phyloP scores from a whole-genome alignment of 2,113 vertebrate species.

The Ranitomeya variabilis region DNA sequence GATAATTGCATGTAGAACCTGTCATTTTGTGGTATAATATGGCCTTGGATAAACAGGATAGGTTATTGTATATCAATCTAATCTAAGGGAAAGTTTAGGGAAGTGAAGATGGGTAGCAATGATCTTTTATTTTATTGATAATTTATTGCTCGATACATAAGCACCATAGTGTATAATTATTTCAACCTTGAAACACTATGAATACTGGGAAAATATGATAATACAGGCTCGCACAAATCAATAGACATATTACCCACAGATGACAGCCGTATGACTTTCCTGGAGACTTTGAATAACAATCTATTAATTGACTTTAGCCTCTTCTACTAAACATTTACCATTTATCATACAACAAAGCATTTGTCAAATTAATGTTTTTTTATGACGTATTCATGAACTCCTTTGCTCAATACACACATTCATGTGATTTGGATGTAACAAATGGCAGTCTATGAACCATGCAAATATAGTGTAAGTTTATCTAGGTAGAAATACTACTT shows the following conservation, averaged over 20 bases:
- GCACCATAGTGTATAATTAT: neutral
- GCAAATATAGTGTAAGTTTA: too few relatives aligned
- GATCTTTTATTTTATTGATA: neutral
- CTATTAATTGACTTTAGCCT: conserved; percentile 26
- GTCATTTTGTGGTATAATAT: neutral
- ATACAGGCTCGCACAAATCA: neutral
- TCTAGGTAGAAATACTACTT: too few relatives aligned
- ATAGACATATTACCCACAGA: neutral
- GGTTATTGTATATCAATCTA: neutral
- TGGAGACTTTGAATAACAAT: conserved; percentile 23
- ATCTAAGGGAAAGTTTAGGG: neutral
- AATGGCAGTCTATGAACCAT: too few relatives aligned
- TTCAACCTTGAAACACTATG: conserved; percentile 3
- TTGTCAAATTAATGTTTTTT: conserved; percentile 3
- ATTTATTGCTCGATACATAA: neutral
- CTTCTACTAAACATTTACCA: neutral
- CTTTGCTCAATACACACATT: neutral
- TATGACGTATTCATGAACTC: neutral
- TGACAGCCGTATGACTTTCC: neutral
- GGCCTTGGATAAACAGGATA: neutral
- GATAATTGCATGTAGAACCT: neutral
- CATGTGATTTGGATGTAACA: neutral
- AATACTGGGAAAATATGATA: conserved; percentile 22
- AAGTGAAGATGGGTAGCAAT: neutral
- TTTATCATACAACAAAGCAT: conserved; percentile 2